Conservation (phyloP, 2,888 invertebrate species). For the Pristionchus entomophagus region DNA sequence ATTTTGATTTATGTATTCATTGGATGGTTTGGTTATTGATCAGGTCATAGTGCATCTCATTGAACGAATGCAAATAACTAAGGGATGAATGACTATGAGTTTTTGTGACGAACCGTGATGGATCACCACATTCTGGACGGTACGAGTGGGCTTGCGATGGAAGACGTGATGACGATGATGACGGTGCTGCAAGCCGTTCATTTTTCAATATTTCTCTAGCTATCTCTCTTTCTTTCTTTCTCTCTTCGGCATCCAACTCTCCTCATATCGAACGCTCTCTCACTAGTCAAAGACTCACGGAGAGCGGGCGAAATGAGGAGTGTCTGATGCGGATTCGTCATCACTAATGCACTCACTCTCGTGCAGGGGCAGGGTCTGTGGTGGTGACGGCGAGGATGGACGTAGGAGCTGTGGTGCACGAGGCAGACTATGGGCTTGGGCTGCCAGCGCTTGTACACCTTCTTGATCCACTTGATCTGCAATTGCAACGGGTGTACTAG, state of each 20-base stretch:
- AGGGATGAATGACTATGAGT: neutral
- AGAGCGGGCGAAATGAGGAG: no score
- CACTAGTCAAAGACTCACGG: no score
- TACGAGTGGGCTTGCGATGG: conserved; percentile 26
- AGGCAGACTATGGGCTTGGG: neutral
- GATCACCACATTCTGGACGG: neutral
- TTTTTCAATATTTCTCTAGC: neutral
- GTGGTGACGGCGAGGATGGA: neutral
- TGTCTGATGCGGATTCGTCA: no score
- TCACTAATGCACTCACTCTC: neutral
- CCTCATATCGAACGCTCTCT: no score
- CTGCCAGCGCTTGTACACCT: conserved; percentile 9
- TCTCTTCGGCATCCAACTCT: no score
- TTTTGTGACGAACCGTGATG: neutral
- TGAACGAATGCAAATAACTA: neutral
- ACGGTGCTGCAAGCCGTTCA: neutral
- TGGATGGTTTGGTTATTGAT: neutral
- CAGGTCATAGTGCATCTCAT: no score
- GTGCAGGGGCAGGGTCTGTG: neutral
- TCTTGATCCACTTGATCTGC: conserved; percentile 40
- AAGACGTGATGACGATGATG: conserved; percentile 42
- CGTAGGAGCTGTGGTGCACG: conserved; percentile 2
- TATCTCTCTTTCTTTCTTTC: neutral
- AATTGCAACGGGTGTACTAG: neutral
- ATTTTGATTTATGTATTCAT: neutral